Evolutionary conservation across 2,888 invertebrate genomes (phyloP).

Genomic region (Hylaea fasciaria): DNA sequence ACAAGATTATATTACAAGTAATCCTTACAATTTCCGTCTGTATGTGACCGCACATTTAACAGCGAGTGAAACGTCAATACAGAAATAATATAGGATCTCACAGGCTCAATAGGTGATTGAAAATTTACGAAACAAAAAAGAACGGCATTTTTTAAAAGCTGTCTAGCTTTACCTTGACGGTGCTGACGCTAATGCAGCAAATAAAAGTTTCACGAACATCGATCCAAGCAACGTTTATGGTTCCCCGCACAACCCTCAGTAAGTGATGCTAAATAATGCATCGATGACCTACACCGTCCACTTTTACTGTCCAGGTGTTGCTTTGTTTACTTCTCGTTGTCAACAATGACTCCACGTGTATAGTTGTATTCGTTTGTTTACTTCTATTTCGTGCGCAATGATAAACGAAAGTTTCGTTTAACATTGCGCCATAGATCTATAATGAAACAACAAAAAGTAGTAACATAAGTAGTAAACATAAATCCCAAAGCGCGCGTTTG

Average conservation of each 20-base stretch:
- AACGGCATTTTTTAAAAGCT: not conserved
- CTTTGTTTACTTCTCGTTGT: conserved; percentile 9
- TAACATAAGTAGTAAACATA: too few species aligned
- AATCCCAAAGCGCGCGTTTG: too few species aligned
- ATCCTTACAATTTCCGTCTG: not conserved
- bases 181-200: not conserved
- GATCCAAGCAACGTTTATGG: conserved; percentile 11
- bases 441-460: too few species aligned
- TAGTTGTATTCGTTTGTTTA: too few species aligned
- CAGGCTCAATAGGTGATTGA: too few species aligned
- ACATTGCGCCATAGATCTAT: not conserved
- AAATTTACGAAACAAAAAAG: too few species aligned
- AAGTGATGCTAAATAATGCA: conserved; percentile 25
- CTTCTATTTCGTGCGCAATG: too few species aligned
- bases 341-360: not conserved
- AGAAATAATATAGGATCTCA: not conserved
- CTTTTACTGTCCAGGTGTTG: conserved; percentile 7
- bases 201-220: conserved; percentile 18
- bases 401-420: too few species aligned
- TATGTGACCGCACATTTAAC: too few species aligned
- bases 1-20: too few species aligned
- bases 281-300: conserved; percentile 16
- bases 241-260: conserved; percentile 8
- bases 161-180: not conserved
- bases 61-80: not conserved